Evolutionary conservation across 1,140 invertebrate species (phyloP).

Genomic region (Cepaea nemoralis): DNA sequence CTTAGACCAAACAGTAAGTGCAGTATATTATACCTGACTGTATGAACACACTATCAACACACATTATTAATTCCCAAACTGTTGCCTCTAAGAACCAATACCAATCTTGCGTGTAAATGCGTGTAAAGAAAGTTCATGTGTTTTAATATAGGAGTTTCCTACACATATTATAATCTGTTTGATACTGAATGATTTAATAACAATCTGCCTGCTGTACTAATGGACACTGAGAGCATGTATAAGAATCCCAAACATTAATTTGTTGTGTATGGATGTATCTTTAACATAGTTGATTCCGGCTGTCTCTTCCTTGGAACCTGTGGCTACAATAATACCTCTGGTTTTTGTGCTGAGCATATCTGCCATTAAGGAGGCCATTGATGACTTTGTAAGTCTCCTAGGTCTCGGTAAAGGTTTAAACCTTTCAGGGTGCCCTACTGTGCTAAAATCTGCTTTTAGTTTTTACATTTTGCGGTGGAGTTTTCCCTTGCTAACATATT

Average conservation of each 20-base stretch:
- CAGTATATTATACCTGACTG: too few relatives aligned
- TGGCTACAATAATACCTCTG: conserved; percentile 96
- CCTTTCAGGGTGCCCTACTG: neutral
- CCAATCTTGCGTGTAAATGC: too few relatives aligned
- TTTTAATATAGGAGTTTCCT: too few relatives aligned
- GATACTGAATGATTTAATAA: too few relatives aligned
- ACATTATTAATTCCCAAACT: too few relatives aligned
- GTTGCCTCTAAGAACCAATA: too few relatives aligned
- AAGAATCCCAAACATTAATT: neutral
- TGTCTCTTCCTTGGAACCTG: conserved; percentile 95
- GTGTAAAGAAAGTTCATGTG: too few relatives aligned
- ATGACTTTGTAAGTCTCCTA: conserved; percentile 91
- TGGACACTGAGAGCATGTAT: neutral
- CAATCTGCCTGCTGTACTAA: neutral
- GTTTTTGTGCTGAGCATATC: conserved; percentile 95
- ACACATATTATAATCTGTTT: too few relatives aligned
- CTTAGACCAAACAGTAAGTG: too few relatives aligned
- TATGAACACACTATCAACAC: too few relatives aligned
- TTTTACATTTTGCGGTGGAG: neutral
- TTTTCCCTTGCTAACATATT: conserved; percentile 6
- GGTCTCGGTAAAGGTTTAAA: neutral
- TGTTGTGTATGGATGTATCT: neutral
- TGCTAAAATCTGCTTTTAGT: neutral
- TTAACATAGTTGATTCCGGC: conserved; percentile 89
- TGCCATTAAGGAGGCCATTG: conserved; percentile 98